These are phyloP conservation scores for Pipistrellus nathusii DNA, from an alignment of 2,797 vertebrate species.

Conservation along the genomic window DNA sequence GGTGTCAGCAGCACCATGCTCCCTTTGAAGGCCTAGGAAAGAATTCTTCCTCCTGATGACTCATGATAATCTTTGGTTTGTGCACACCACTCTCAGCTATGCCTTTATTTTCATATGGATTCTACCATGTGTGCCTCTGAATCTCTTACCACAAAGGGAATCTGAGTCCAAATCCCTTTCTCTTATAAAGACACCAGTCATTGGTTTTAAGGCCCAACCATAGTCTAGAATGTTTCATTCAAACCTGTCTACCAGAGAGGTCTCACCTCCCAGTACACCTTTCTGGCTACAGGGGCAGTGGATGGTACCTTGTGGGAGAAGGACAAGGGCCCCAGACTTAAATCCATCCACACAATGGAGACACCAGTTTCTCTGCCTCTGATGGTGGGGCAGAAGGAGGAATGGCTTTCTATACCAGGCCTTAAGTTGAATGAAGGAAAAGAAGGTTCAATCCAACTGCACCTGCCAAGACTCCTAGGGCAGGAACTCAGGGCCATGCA, in stretches of 20 bases:
- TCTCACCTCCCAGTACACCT: rapidly evolving
- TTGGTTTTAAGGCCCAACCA: neutral
- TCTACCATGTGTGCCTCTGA: neutral
- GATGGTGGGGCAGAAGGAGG: neutral
- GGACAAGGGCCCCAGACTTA: neutral
- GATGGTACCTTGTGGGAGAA: neutral
- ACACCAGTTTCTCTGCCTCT: neutral
- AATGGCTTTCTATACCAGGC: neutral
- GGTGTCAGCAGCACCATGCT: neutral
- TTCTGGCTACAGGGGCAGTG: neutral
- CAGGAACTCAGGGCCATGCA: neutral
- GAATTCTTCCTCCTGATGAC: neutral
- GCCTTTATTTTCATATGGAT: neutral
- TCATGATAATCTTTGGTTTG: neutral
- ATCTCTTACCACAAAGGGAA: neutral
- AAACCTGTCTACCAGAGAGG: neutral
- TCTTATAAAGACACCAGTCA: neutral
- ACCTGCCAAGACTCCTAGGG: neutral
- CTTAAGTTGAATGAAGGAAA: neutral
- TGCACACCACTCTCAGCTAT: neutral
- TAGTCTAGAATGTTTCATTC: neutral
- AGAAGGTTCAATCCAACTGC: constrained; percentile 21
- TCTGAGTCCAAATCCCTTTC: neutral
- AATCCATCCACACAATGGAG: rapidly evolving
- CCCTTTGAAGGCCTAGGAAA: neutral